phyloP scores from a whole-genome alignment of 2,888 invertebrate species.

The Caenorhabditis parvicauda region DNA sequence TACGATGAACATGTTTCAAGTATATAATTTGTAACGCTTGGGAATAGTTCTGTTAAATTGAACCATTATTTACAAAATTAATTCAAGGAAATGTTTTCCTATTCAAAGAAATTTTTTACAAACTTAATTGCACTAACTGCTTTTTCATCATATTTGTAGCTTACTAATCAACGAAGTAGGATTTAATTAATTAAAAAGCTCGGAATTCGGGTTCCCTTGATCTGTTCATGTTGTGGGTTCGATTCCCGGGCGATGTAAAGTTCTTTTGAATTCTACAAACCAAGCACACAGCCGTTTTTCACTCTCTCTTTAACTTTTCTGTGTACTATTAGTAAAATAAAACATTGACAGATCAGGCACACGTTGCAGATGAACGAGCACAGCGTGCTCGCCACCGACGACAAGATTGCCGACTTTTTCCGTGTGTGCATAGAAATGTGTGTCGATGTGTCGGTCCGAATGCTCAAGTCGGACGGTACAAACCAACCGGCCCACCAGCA shows the following conservation, averaged over 20 bases:
- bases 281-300: not conserved
- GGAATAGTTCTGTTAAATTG: too few species aligned
- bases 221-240: too few species aligned
- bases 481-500: slow-evolving; percentile 14
- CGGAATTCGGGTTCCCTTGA: too few species aligned
- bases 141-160: not conserved
- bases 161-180: not conserved
- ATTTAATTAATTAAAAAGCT: too few species aligned
- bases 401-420: slow-evolving; percentile 93
- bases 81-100: not conserved
- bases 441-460: slow-evolving; percentile 85
- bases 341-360: not conserved
- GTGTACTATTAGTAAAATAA: not conserved
- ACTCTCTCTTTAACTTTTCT: not conserved
- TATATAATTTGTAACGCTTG: too few species aligned
- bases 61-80: not conserved
- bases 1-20: too few species aligned
- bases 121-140: too few species aligned
- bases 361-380: slow-evolving; percentile 81
- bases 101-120: not conserved
- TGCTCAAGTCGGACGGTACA: slow-evolving; percentile 38
- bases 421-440: slow-evolving; percentile 93
- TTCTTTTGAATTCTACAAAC: not conserved
- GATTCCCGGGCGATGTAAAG: too few species aligned
- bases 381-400: slow-evolving; percentile 93